Conservation (phyloP, 1,140 invertebrate genomes). For the Limonius californicus region DNA sequence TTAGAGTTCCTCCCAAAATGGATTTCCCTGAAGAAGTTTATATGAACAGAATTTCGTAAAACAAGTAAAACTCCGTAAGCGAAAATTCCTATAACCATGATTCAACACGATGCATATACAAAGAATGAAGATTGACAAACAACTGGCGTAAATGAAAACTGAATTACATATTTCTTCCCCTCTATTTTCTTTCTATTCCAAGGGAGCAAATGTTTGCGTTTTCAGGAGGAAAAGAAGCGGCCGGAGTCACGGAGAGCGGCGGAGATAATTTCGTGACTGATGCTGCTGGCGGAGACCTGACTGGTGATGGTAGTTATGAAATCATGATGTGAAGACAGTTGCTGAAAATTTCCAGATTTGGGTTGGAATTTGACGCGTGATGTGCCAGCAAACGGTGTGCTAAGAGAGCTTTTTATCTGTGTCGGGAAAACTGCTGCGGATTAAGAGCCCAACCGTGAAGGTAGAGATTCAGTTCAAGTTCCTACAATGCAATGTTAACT, state of each 20-base stretch:
- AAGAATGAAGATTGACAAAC: conserved; percentile 16
- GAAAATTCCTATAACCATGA: no score
- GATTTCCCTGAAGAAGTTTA: no score
- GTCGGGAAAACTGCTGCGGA: no score
- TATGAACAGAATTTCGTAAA: no score
- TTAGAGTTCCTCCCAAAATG: no score
- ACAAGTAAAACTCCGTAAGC: no score
- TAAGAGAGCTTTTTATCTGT: no score
- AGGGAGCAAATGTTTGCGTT: conserved; percentile 21
- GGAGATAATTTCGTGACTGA: conserved; percentile 18
- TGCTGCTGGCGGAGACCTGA: not conserved
- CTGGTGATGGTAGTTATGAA: not conserved
- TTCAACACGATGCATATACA: not conserved
- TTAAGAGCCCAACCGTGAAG: no score
- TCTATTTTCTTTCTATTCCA: conserved; percentile 31
- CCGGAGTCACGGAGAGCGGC: not conserved
- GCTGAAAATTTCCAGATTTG: not conserved
- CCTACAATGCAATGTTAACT: no score
- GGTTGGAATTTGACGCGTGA: not conserved
- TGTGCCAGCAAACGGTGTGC: not conserved
- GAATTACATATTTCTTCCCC: conserved; percentile 19
- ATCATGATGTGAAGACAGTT: conserved; percentile 11
- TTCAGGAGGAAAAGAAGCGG: conserved; percentile 9
- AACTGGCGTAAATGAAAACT: conserved; percentile 14
- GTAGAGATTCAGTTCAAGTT: no score